These are phyloP conservation scores for Cephus cinctus DNA, from an alignment of 1,140 invertebrate species.

Conservation along the genomic window DNA sequence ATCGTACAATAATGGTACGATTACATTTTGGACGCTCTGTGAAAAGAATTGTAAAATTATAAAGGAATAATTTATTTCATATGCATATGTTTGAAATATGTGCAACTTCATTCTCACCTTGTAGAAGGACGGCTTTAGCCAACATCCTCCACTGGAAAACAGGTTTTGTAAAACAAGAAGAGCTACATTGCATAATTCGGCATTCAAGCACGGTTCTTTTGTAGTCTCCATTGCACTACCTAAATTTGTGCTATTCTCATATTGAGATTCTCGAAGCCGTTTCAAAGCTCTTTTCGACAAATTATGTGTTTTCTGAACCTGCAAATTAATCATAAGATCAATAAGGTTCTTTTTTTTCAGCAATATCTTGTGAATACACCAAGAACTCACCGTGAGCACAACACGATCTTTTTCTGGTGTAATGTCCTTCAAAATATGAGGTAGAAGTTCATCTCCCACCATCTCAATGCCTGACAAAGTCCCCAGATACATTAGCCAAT, in stretches of 20 bases:
- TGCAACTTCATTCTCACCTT: conserved; percentile 24
- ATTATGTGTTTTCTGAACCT: conserved; percentile 36
- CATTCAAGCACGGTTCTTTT: conserved; percentile 18
- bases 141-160: conserved; percentile 27
- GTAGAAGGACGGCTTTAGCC: conserved; percentile 30
- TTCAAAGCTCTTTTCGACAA: conserved; percentile 39
- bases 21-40: conserved; percentile 29
- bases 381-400: conserved; percentile 28
- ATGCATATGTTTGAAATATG: not conserved
- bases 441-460: conserved; percentile 25
- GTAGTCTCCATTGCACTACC: conserved; percentile 14
- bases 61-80: not conserved
- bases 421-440: conserved; percentile 31
- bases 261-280: conserved; percentile 32
- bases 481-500: conserved; percentile 25
- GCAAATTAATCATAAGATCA: conserved; percentile 3
- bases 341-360: not conserved
- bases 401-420: conserved; percentile 30
- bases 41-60: conserved; percentile 11
- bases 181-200: conserved; percentile 32
- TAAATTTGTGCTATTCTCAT: conserved; percentile 26
- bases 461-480: conserved; percentile 33
- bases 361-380: no score
- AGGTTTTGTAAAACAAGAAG: conserved; percentile 35
- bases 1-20: conserved; percentile 31